A percentile compares a stretch with the other conserved stretches of the same genome.
phyloP scores from a whole-genome alignment of 2,888 invertebrate species.

The Nomada flava region DNA sequence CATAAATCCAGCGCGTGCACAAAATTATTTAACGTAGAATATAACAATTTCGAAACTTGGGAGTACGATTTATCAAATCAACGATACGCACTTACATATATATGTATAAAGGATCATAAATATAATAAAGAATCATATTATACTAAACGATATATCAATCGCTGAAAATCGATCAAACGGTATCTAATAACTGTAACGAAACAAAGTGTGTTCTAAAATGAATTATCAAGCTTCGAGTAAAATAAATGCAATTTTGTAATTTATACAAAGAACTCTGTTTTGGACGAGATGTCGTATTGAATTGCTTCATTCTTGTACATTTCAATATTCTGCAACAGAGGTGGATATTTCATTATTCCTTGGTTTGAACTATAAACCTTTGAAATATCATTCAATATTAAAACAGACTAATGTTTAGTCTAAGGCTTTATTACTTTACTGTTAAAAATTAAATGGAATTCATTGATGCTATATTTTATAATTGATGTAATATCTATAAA shows the following conservation, averaged over 20 bases:
- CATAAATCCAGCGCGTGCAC: background rate
- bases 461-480: too few species aligned
- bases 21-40: background rate
- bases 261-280: slow-evolving; percentile 84
- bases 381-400: background rate
- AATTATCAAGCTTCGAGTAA: background rate
- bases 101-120: background rate
- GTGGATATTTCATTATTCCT: background rate
- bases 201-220: background rate
- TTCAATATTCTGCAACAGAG: slow-evolving; percentile 82
- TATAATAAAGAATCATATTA: background rate
- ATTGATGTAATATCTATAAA: too few species aligned
- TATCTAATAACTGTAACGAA: too few species aligned
- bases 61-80: slow-evolving; percentile 8
- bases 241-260: background rate
- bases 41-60: background rate
- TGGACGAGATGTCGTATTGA: slow-evolving; percentile 83
- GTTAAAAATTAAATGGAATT: background rate
- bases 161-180: background rate
- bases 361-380: background rate
- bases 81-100: background rate
- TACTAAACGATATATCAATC: background rate
- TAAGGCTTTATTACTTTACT: background rate
- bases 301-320: slow-evolving; percentile 84
- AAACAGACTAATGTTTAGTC: background rate